These are phyloP conservation scores for Cinclus mexicanus DNA, from an alignment of 2,113 vertebrate species.

Conservation along the genomic window DNA sequence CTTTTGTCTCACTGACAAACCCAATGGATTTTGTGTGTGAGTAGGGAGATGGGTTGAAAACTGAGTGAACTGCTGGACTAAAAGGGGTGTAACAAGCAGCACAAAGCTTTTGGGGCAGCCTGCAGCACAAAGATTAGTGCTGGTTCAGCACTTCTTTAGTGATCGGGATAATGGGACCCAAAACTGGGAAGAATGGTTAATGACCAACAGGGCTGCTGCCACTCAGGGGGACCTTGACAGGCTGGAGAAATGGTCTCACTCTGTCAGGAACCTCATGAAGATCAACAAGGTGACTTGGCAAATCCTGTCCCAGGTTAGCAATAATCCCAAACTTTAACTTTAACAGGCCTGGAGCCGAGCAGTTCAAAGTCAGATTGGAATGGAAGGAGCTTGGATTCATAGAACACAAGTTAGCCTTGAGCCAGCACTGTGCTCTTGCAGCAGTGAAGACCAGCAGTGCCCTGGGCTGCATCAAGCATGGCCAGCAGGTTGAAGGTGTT, in stretches of 20 bases:
- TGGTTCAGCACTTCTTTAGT: not conserved
- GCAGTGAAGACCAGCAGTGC: not conserved
- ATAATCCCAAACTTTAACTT: not conserved
- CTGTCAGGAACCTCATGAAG: not conserved
- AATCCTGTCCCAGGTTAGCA: not conserved
- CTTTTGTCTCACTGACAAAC: not conserved
- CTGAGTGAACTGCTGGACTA: not conserved
- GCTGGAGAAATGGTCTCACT: not conserved
- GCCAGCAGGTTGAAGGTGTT: not conserved
- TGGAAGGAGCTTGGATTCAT: not conserved
- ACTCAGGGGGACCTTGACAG: not conserved
- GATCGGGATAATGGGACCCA: not conserved
- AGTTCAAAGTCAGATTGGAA: not conserved
- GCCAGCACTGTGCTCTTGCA: not conserved
- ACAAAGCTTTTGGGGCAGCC: not conserved
- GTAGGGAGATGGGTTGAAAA: not conserved
- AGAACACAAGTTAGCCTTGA: not conserved
- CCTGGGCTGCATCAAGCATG: not conserved
- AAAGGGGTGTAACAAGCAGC: not conserved
- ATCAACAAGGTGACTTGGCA: not conserved
- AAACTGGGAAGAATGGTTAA: not conserved
- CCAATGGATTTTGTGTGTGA: rapidly evolving
- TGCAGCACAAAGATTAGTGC: not conserved
- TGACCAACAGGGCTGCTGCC: not conserved
- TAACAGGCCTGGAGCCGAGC: rapidly evolving